phyloP scores from a whole-genome alignment of 2,113 vertebrate genomes.

The Ctenomys sociabilis region DNA sequence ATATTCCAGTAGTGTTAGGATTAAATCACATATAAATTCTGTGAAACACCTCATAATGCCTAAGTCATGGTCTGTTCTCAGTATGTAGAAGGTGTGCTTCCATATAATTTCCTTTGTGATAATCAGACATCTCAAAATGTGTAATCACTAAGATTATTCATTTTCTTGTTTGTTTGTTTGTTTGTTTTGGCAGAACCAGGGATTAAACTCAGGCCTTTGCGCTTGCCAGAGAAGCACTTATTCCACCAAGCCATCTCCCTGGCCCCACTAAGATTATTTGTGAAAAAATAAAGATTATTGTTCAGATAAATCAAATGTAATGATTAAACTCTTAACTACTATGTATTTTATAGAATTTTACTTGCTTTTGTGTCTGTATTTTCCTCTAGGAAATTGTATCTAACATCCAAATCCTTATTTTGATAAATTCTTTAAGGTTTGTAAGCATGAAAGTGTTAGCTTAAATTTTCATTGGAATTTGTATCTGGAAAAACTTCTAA shows the following conservation, averaged over 20 bases:
- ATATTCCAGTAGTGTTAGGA: not conserved
- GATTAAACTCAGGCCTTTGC: too few relatives aligned
- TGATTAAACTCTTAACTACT: not conserved
- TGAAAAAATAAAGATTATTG: slow-evolving; percentile 10
- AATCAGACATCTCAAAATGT: not conserved
- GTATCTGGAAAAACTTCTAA: not conserved
- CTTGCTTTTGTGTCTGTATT: not conserved
- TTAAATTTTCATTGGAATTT: slow-evolving; percentile 13
- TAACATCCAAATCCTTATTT: not conserved
- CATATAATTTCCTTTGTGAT: not conserved
- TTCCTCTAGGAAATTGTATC: slow-evolving; percentile 32
- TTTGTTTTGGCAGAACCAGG: too few relatives aligned
- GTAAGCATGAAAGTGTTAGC: not conserved
- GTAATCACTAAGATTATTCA: slow-evolving; percentile 32
- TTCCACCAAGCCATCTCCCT: too few relatives aligned
- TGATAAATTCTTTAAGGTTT: slow-evolving; percentile 48
- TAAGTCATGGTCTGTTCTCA: not conserved
- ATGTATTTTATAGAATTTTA: slow-evolving; percentile 21
- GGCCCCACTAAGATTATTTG: slow-evolving; percentile 30
- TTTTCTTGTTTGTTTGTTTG: too few relatives aligned
- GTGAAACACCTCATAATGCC: not conserved
- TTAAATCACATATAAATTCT: not conserved
- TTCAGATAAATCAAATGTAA: not conserved
- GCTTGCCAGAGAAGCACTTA: too few relatives aligned
- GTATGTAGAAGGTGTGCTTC: not conserved